Percentiles rank a stretch among this genome's conserved stretches.
Evolutionary conservation across 2,113 vertebrate species (phyloP).

Genomic region (Channa argus): DNA sequence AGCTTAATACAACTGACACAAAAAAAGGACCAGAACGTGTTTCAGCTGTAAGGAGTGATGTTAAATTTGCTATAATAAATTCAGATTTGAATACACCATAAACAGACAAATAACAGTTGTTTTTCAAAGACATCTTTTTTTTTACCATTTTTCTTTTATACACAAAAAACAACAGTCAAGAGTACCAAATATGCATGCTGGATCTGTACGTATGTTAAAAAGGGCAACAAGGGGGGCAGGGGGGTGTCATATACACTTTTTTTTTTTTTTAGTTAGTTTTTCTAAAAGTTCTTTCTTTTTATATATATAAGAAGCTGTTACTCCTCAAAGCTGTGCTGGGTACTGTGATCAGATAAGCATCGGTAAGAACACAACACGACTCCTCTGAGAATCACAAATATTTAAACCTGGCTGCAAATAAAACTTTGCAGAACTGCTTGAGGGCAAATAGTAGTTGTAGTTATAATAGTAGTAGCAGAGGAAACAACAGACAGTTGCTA

Average conservation of each 20-base stretch:
- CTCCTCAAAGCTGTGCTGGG: constrained; percentile 78
- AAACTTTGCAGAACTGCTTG: constrained; percentile 83
- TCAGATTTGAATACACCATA: constrained; percentile 82
- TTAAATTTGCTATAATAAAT: constrained; percentile 76
- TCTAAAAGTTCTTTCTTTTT: constrained; percentile 42
- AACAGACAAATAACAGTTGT: constrained; percentile 84
- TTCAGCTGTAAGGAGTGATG: constrained; percentile 76
- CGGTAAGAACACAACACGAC: constrained; percentile 78
- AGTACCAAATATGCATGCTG: constrained; percentile 87
- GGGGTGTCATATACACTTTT: constrained; percentile 54
- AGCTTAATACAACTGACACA: constrained; percentile 66
- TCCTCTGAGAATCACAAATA: constrained; percentile 78
- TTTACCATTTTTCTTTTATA: constrained; percentile 71
- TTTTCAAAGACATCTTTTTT: constrained; percentile 73
- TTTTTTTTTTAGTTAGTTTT: constrained; percentile 34
- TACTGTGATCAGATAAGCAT: constrained; percentile 73
- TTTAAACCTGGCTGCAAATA: constrained; percentile 84
- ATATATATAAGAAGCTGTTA: constrained; percentile 63
- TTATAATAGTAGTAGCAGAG: constrained; percentile 9
- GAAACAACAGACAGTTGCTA: constrained; percentile 67
- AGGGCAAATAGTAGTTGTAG: constrained; percentile 43
- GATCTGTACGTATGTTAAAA: constrained; percentile 82
- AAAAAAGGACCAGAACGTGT: constrained; percentile 64
- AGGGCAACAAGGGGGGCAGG: background rate
- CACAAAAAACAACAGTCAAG: constrained; percentile 87